phyloP scores from a whole-genome alignment of 2,888 invertebrate genomes.

The Lamellibrachia satsuma region DNA sequence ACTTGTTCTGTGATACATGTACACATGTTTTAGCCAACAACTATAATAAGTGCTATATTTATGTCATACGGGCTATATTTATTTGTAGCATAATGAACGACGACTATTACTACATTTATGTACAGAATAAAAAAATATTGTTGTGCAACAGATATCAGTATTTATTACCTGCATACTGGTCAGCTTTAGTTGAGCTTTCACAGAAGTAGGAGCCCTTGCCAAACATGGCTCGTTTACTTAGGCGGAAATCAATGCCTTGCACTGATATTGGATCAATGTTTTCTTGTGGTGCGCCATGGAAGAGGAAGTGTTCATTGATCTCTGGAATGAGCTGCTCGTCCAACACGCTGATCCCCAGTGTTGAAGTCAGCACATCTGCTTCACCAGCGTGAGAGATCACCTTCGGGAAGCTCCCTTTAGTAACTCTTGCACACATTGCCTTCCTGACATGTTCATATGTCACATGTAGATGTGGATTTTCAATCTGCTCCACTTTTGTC shows the following conservation, averaged over 20 bases:
- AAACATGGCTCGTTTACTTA: constrained; percentile 40
- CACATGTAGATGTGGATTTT: too few relatives aligned
- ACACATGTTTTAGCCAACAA: too few relatives aligned
- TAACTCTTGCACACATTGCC: too few relatives aligned
- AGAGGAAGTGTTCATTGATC: constrained; percentile 47
- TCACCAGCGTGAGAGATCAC: too few relatives aligned
- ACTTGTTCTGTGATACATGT: too few relatives aligned
- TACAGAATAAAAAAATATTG: neutral
- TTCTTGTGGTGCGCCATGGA: constrained; percentile 47
- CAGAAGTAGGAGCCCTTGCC: constrained; percentile 48
- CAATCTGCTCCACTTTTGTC: too few relatives aligned
- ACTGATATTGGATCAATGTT: constrained; percentile 22
- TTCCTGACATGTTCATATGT: too few relatives aligned
- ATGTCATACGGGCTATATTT: too few relatives aligned
- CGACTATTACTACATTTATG: too few relatives aligned
- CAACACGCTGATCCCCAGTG: neutral
- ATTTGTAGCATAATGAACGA: too few relatives aligned
- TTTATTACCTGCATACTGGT: constrained; percentile 48
- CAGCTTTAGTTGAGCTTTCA: constrained; percentile 51
- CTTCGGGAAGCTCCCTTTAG: too few relatives aligned
- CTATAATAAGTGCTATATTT: too few relatives aligned
- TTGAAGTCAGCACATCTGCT: neutral
- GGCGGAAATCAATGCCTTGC: constrained; percentile 44
- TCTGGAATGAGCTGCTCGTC: constrained; percentile 29
- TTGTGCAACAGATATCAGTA: neutral